phyloP scores from a whole-genome alignment of 2,888 invertebrate species.

The Syrista parreyssii region DNA sequence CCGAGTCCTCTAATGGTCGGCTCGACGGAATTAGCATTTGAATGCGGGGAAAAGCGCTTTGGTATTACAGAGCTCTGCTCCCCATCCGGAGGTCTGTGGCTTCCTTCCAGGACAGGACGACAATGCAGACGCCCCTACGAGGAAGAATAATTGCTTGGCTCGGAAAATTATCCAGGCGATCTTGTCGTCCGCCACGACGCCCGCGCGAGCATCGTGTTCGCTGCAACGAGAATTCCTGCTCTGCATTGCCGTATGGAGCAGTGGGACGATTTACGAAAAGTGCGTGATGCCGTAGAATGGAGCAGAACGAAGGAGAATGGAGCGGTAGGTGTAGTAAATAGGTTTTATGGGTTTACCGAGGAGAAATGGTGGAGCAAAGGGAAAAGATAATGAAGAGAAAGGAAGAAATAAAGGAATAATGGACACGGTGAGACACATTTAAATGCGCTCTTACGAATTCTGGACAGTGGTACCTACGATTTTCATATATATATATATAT shows the following conservation, averaged over 20 bases:
- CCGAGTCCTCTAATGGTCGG: constrained; percentile 40
- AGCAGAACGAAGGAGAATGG: not conserved
- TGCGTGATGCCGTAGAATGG: not conserved
- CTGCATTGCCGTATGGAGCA: not conserved
- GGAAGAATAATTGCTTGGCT: constrained; percentile 3
- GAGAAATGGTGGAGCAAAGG: not conserved
- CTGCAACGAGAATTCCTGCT: not conserved
- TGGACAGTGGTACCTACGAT: not conserved
- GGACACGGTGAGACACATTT: not conserved
- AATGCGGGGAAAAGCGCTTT: constrained; percentile 44
- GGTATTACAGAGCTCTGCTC: constrained; percentile 22
- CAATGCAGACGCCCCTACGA: not conserved
- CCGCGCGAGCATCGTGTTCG: not conserved
- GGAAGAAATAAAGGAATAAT: not conserved
- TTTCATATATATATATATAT: not conserved
- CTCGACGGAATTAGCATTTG: constrained; percentile 52
- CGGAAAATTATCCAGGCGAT: constrained; percentile 5
- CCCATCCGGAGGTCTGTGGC: not conserved
- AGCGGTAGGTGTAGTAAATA: not conserved
- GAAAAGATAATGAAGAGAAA: not conserved
- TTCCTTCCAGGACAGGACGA: not conserved
- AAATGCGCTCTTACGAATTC: not conserved
- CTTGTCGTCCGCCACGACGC: not conserved
- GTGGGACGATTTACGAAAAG: not conserved
- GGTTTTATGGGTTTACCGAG: not conserved